Base-by-base conservation (phyloP, 2,113 vertebrate species). In the Neopipo cinnamomea region DNA sequence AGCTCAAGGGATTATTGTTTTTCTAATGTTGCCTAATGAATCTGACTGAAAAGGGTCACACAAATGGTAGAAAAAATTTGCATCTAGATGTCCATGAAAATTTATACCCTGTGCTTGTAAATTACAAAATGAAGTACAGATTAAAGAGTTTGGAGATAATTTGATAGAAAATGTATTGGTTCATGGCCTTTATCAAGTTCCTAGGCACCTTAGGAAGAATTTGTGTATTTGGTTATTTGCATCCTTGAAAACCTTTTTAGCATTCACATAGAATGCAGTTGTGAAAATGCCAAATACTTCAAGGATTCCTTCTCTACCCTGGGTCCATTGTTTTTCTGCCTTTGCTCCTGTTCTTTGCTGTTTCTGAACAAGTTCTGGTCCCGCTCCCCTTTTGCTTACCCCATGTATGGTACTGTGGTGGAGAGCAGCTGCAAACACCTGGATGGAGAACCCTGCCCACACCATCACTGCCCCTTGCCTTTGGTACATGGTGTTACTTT, bases 351-450 rank as follows among this genome's bases (percentile, higher is more conserved):
- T 65, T 84, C 50, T 93, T 83, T 55, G n/a, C 42, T 62, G 10
- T 21, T 83, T 44, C 55, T 92, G 79, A 85, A 33, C 58, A 66
- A 85, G 39, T 80, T 37, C 78, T 76, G 65, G 49, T 37, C 42
- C 66, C 2, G 0, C 10, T 58, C 42, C 35, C 35, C 14, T 59
- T 80, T 53, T 30, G 19, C 31, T 70, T 80, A 17, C 61, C 62
- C 46, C 0, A 0, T 50, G 8, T 6, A 22, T 11, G 42, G 30
- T 44, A 10, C 61, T 28, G 42, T 11, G 5, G 22, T 2, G 1
- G 24, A 11, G 37, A 67, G 53, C 14, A 16, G 44, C 85, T 73
- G 70, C 39, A 27, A 33, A 24, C 58, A 58, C n/a, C 50, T 14
- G 41, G 13, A 4, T 86, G 70, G 46, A 62, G 68, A 78, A 11